phyloP scores from a whole-genome alignment of 2,113 vertebrate genomes.

The Clarias batrachus region DNA sequence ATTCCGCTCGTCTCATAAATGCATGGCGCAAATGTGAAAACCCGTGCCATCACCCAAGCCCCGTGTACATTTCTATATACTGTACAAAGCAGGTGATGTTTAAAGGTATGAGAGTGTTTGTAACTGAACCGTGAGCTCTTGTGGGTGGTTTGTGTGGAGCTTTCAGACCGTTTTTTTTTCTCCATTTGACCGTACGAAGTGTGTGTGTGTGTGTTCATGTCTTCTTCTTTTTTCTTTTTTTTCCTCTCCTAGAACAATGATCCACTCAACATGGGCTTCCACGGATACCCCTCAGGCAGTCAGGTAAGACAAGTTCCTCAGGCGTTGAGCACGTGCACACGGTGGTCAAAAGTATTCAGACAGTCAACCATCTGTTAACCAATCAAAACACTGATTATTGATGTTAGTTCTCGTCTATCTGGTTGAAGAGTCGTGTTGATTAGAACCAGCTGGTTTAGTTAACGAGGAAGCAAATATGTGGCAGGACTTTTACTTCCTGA shows the following conservation, averaged over 20 bases:
- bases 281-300: slow-evolving; percentile 71
- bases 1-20: background rate
- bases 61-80: no score
- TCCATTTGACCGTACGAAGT: background rate
- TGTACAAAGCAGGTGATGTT: background rate
- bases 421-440: no score
- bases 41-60: background rate
- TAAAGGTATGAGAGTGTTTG: background rate
- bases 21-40: background rate
- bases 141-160: background rate
- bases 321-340: background rate
- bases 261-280: slow-evolving; percentile 72
- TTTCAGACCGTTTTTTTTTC: no score
- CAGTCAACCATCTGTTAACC: no score
- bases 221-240: background rate
- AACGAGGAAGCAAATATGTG: no score
- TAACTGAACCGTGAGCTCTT: no score
- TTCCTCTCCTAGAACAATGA: slow-evolving; percentile 73
- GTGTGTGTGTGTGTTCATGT: background rate
- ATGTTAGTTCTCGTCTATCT: no score
- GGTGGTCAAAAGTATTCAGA: no score
- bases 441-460: no score
- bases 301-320: slow-evolving; percentile 65
- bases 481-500: no score
- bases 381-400: no score